These are phyloP conservation scores for Clarias magur DNA, from an alignment of 2,113 vertebrate species.

Conservation along the genomic window DNA sequence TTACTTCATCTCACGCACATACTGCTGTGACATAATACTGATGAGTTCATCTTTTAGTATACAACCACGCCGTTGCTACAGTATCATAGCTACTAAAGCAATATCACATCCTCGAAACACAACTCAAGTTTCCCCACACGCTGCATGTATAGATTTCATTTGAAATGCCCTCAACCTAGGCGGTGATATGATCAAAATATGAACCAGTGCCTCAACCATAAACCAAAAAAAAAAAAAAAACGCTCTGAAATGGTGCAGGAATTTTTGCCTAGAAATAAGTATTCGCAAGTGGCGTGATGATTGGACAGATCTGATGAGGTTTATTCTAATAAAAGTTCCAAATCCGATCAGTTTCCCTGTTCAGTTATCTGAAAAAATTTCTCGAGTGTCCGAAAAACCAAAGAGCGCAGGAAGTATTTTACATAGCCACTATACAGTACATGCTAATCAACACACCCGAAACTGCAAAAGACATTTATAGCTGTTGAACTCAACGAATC, in stretches of 20 bases:
- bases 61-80: background rate
- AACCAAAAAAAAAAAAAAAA: background rate
- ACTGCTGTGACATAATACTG: background rate
- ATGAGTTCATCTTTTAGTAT: background rate
- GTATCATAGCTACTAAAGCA: no score
- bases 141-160: background rate
- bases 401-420: background rate
- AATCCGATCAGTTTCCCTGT: background rate
- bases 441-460: background rate
- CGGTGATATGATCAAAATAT: background rate
- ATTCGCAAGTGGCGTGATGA: background rate
- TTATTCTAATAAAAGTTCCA: background rate
- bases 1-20: background rate
- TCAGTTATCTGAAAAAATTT: background rate
- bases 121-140: background rate
- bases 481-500: background rate
- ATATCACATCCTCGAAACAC: background rate
- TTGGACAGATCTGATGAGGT: background rate
- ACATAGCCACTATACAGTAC: background rate
- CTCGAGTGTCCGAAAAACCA: background rate
- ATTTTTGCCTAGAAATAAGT: background rate
- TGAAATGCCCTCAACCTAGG: background rate
- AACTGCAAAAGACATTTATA: background rate
- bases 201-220: background rate
- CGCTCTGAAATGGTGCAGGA: background rate